phyloP scores from a whole-genome alignment of 2,888 invertebrate genomes.

The Cryptocephalus moraei region DNA sequence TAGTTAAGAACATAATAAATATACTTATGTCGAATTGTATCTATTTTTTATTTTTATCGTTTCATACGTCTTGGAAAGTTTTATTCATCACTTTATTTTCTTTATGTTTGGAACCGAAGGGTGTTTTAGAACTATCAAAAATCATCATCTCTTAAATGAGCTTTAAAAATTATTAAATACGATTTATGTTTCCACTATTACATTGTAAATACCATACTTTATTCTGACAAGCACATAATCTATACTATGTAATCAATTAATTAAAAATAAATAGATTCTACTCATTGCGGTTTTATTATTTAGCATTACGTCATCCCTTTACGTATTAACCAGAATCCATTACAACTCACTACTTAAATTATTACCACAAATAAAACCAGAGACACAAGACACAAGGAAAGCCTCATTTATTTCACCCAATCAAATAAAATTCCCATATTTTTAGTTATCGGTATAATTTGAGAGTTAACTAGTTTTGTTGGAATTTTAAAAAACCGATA shows the following conservation, averaged over 20 bases:
- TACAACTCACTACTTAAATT: too few species aligned
- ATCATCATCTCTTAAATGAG: constrained; percentile 28
- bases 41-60: constrained; percentile 18
- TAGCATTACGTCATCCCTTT: too few species aligned
- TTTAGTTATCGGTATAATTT: too few species aligned
- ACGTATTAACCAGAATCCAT: too few species aligned
- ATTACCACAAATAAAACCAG: too few species aligned
- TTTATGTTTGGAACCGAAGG: constrained; percentile 7
- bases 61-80: constrained; percentile 10
- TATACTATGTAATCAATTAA: constrained; percentile 42
- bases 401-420: too few species aligned
- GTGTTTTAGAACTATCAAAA: constrained; percentile 9
- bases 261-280: constrained; percentile 42
- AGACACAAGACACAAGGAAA: too few species aligned
- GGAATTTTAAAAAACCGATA: constrained; percentile 1
- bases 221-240: constrained; percentile 40
- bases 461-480: neutral
- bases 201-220: constrained; percentile 42
- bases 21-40: constrained; percentile 15
- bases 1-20: constrained; percentile 23
- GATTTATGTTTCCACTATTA: constrained; percentile 36
- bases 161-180: constrained; percentile 38
- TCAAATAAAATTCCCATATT: too few species aligned
- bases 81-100: constrained; percentile 12
- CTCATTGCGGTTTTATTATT: constrained; percentile 2